Evolutionary conservation across 2,113 vertebrate genomes (phyloP), one percentile per base, ranked within the genome.

Genomic region (Hippolais icterina): DNA sequence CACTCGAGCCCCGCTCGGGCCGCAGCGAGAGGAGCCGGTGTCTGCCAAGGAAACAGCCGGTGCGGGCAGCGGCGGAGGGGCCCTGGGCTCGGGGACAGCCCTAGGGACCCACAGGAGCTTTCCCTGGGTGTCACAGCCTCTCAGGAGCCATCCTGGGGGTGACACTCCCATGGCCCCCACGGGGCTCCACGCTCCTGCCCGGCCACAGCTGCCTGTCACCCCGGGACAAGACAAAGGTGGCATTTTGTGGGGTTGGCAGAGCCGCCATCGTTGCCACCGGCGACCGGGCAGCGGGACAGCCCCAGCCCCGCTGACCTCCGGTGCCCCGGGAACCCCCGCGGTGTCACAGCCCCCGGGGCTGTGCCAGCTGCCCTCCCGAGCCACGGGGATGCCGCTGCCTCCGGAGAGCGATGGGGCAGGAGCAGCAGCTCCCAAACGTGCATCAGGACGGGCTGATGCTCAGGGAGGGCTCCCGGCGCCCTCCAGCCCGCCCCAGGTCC

Each of bases 1-100:
- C 95, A 89, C 96, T 97, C 94, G 22, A 91, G 93, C 95, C 74
- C 83, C 63, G 78, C 79, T 59, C 64, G 14, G 39, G 71, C 93
- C 23, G 78, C 53, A 33, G 74, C 64, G 83, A 68, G 61, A 17
- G 17, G 61, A 21, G 74, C 21, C 2, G 71, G 84, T 63, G 74
- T 61, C 63, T 37, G 74, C 54, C 12, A 56, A 85, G 71, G 66
- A 3, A 83, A 25, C 47, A 70, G 77, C 52, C 41, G 59, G 53
- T 5, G 70, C 1, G 2, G 54, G 37, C 42, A 49, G 66, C 4
- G 4, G 4, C 0, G 10, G 29, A 65, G 39, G n/a, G 31, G 6
- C 3, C 1, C 0, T 0, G 70, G 47, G 61, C 72, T 15, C 2
- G 0, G 22, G 37, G 37, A 42, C 23, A 11, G 81, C 37, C 6